Evolutionary conservation across 2,888 invertebrate species (phyloP).

Genomic region (Biston stratarius): DNA sequence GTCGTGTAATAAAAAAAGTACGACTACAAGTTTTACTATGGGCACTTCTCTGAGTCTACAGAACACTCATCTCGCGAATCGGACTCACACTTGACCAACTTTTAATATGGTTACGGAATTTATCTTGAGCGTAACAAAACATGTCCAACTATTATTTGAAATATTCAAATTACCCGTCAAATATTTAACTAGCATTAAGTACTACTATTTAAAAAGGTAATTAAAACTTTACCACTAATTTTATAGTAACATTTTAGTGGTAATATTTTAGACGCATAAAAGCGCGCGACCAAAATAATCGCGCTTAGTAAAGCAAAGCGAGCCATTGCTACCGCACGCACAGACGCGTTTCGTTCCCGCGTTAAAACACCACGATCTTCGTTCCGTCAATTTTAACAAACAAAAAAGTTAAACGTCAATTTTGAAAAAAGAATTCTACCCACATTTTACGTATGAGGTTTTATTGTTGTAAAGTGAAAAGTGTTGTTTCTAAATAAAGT

Average conservation of each 20-base stretch:
- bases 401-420: constrained; percentile 16
- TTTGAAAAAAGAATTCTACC: constrained; percentile 1
- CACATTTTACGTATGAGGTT: not conserved
- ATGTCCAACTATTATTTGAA: too few relatives aligned
- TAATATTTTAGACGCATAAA: constrained; percentile 12
- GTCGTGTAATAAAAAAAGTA: too few relatives aligned
- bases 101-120: too few relatives aligned
- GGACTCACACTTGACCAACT: too few relatives aligned
- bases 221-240: not conserved
- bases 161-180: not conserved
- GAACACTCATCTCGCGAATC: too few relatives aligned
- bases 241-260: constrained; percentile 1
- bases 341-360: constrained; percentile 7
- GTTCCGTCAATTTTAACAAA: constrained; percentile 1
- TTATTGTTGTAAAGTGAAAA: not conserved
- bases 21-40: too few relatives aligned
- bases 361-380: constrained; percentile 15
- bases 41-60: too few relatives aligned
- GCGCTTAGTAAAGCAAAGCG: constrained; percentile 24
- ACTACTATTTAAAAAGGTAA: not conserved
- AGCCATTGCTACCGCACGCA: constrained; percentile 11
- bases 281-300: constrained; percentile 1
- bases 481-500: constrained; percentile 1
- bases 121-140: too few relatives aligned
- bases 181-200: not conserved